Conservation (phyloP, 2,113 vertebrate genomes). For the Campylomormyrus numenius region DNA sequence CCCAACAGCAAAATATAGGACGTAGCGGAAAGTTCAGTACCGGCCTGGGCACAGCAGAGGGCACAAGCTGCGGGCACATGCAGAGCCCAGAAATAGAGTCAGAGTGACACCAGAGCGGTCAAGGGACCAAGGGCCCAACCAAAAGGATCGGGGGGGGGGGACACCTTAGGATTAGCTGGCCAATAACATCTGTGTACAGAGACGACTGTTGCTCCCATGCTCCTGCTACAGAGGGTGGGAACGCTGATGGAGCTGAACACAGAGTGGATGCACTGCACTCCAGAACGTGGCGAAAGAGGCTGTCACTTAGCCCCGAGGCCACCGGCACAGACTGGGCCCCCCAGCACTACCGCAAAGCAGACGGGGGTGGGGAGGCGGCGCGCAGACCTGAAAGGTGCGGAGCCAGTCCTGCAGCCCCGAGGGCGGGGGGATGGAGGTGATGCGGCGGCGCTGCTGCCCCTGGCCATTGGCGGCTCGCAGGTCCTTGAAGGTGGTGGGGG, state of each 20-base stretch:
- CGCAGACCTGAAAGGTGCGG: slow-evolving; percentile 93
- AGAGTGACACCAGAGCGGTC: background rate
- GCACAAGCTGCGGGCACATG: too few relatives aligned
- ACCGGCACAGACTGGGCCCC: background rate
- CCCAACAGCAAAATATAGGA: background rate
- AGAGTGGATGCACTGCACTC: background rate
- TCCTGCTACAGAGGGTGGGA: too few relatives aligned
- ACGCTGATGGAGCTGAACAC: background rate
- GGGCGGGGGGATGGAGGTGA: slow-evolving; percentile 91
- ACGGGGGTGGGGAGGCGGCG: background rate
- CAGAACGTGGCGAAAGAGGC: background rate
- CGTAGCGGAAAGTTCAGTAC: background rate
- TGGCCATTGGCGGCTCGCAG: slow-evolving; percentile 92
- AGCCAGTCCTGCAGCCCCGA: slow-evolving; percentile 97
- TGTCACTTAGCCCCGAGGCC: background rate
- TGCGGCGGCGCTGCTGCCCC: slow-evolving; percentile 88
- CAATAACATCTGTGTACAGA: background rate
- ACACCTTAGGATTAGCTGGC: too few relatives aligned
- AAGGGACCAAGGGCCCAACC: background rate
- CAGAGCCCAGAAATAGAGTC: background rate
- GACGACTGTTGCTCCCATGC: background rate
- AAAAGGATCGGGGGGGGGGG: background rate
- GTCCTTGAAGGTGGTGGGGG: slow-evolving; percentile 95
- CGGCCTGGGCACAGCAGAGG: background rate
- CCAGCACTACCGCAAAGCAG: background rate